Evolutionary conservation across 2,888 invertebrate species (phyloP), one percentile per base, ranked within the genome.

Genomic region (Noctua janthe): DNA sequence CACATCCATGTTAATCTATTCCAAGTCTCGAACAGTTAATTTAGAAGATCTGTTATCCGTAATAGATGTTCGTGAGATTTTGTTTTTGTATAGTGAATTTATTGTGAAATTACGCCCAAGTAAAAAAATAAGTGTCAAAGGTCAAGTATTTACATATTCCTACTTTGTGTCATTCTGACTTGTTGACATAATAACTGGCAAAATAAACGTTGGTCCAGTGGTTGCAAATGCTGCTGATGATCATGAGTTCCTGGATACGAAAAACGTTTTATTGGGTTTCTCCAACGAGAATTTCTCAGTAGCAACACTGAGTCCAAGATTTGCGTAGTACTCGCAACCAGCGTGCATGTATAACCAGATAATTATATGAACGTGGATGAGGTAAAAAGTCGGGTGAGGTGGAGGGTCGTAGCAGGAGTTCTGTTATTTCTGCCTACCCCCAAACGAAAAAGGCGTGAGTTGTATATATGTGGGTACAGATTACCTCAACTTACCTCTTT

Each of bases 41-140:
- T 95, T 94, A 91, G 91, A 83, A 86, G 88, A 88, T 88, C 82
- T 85, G 93, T 95, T 94, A 95, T 94, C 94, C 93, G 91, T 93
- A 93, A 94, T 93, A 92, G 92, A 93, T 94, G 93, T 92, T 92
- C 93, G 94, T 94, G 94, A 94, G 95, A 94, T 93, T 93, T 92
- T 86, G 86, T 91, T 88, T 88, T 87, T 91, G 86, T 89, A 85
- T 79, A 51, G 72, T 56, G 66, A 74, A 66, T 86, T 76, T 71
- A 81, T 71, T 86, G 66, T 83, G 59, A 77, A 75, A 77, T 83
- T 29, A 76, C 71, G 79, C 71, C 75, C 70, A 29, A 23, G 23
- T 72, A 39, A 47, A 39, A 39, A 43, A 54, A 59, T 73, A 47
- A 71, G 49, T n/a, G 39, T 59, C 15, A 70, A 64, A 43, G 67